phyloP scores from a whole-genome alignment of 2,113 vertebrate genomes.

The Menidia beryllina region DNA sequence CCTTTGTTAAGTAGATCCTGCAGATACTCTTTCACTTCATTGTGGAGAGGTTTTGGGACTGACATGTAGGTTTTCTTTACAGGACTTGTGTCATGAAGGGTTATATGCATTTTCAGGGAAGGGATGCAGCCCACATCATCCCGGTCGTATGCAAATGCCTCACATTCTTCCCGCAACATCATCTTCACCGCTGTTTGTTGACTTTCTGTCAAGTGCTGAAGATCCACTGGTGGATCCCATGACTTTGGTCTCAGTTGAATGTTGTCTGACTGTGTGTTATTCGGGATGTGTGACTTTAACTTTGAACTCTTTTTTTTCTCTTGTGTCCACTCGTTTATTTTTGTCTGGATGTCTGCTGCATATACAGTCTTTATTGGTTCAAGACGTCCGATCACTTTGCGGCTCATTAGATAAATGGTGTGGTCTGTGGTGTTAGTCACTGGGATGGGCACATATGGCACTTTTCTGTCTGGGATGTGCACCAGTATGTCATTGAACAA shows the following conservation, averaged over 20 bases:
- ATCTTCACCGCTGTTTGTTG: no score
- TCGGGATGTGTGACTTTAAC: no score
- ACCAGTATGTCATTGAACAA: not conserved
- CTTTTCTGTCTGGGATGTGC: not conserved
- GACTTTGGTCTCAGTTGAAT: no score
- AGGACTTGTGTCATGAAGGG: not conserved
- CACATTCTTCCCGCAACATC: not conserved
- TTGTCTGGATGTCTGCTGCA: not conserved
- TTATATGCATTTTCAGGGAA: no score
- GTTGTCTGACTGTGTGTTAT: not conserved
- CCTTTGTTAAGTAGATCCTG: not conserved
- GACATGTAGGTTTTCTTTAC: not conserved
- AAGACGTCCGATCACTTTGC: no score
- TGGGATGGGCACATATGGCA: no score
- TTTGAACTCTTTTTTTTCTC: no score
- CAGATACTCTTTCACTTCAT: slow-evolving; percentile 2
- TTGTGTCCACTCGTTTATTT: no score
- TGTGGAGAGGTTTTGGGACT: not conserved
- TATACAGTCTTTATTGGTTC: not conserved
- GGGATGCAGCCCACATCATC: not conserved
- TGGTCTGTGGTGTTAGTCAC: no score
- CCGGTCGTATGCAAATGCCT: not conserved
- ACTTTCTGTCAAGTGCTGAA: no score
- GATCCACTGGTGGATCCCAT: no score
- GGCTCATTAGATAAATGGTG: no score